These are phyloP conservation scores for Oxyscelio sp. DNA, from an alignment of 2,888 invertebrate species.

Conservation along the genomic window DNA sequence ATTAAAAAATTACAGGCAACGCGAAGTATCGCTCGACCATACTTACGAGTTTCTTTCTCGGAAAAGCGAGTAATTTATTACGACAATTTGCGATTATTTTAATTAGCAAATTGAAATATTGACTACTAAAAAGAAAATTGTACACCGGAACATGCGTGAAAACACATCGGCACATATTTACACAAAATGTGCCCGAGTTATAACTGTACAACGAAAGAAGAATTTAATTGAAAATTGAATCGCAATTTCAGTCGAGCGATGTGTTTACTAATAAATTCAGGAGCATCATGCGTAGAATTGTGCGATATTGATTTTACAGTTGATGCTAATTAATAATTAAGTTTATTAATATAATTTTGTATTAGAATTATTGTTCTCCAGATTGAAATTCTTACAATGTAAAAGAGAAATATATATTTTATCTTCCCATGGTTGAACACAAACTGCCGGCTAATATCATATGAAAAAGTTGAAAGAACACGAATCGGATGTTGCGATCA, in stretches of 20 bases:
- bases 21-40: too few relatives aligned
- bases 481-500: constrained; percentile 77
- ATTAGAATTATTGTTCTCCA: too few relatives aligned
- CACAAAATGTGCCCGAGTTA: neutral
- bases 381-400: constrained; percentile 31
- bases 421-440: constrained; percentile 14
- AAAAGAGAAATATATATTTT: constrained; percentile 8
- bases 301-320: constrained; percentile 45
- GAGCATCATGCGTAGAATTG: constrained; percentile 6
- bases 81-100: neutral
- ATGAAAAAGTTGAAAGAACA: constrained; percentile 54
- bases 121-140: neutral
- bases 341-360: too few relatives aligned
- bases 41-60: constrained; percentile 21
- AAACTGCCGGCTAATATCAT: constrained; percentile 44
- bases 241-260: constrained; percentile 12
- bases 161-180: neutral
- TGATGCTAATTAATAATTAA: constrained; percentile 48
- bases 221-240: constrained; percentile 28
- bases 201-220: constrained; percentile 7
- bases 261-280: constrained; percentile 16
- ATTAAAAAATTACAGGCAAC: constrained; percentile 38
- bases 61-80: constrained; percentile 7
- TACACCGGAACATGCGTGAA: neutral
- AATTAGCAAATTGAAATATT: neutral